These are phyloP conservation scores for Aphis craccivora DNA, from an alignment of 1,140 invertebrate species.

Conservation along the genomic window DNA sequence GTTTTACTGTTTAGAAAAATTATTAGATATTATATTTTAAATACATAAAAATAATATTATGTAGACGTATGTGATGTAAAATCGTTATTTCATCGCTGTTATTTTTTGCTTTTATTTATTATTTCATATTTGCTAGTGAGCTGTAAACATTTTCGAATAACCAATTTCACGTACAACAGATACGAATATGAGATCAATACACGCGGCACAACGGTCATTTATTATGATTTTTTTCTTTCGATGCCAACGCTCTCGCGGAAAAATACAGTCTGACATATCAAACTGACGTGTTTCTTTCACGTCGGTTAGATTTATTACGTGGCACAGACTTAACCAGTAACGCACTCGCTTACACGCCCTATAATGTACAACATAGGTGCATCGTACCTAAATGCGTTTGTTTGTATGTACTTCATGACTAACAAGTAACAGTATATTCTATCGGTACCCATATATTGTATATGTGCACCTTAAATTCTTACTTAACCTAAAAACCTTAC, in stretches of 20 bases:
- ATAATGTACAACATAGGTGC: neutral
- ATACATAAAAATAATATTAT: neutral
- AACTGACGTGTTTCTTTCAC: constrained; percentile 52
- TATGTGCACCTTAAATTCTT: too few relatives aligned
- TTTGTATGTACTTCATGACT: neutral
- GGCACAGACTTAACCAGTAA: neutral
- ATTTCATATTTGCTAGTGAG: neutral
- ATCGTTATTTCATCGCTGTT: neutral
- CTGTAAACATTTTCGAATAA: constrained; percentile 34
- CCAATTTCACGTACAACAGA: constrained; percentile 34
- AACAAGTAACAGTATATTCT: neutral
- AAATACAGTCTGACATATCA: constrained; percentile 44
- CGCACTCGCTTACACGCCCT: neutral
- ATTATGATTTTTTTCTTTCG: constrained; percentile 48
- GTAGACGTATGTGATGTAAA: neutral
- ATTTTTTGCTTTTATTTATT: neutral
- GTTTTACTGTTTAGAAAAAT: neutral
- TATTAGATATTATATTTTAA: neutral
- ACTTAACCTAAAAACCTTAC: too few relatives aligned
- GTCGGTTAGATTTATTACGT: constrained; percentile 44
- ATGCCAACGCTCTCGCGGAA: neutral
- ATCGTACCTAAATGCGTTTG: neutral
- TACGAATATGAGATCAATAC: constrained; percentile 27
- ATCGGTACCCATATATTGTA: too few relatives aligned
- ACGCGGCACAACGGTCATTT: constrained; percentile 17